A percentile compares a stretch with the other conserved stretches of the same genome.
Evolutionary conservation across 2,797 vertebrate genomes (phyloP).

Genomic region (Harpagifer antarcticus): DNA sequence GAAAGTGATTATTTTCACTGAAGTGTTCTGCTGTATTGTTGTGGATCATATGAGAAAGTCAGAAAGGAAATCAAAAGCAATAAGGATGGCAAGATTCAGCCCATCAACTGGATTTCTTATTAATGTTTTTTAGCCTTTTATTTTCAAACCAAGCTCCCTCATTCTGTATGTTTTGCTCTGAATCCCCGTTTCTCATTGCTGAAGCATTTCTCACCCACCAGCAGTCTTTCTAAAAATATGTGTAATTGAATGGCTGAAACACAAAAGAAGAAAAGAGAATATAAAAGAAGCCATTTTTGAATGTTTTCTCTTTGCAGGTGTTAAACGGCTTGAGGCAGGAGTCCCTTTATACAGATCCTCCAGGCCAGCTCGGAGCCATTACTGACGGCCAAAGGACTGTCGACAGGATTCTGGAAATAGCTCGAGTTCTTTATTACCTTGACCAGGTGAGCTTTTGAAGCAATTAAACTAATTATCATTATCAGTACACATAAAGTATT

Average conservation of each 20-base stretch:
- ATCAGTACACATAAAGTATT: no score
- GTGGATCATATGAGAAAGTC: conserved; percentile 2
- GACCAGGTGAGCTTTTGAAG: conserved; percentile 88
- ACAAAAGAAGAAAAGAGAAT: background rate
- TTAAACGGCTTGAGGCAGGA: conserved; percentile 86
- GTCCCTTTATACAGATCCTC: conserved; percentile 83
- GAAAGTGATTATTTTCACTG: conserved; percentile 5
- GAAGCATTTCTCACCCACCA: background rate
- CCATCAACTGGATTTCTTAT: background rate
- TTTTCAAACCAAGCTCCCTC: background rate
- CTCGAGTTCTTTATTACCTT: conserved; percentile 91
- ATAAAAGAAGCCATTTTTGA: background rate
- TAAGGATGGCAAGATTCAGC: background rate
- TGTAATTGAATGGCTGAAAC: conserved; percentile 26
- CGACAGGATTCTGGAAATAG: conserved; percentile 88
- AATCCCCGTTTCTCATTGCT: conserved; percentile 13
- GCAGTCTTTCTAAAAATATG: background rate
- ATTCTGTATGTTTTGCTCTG: conserved; percentile 9
- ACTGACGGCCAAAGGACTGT: conserved; percentile 85
- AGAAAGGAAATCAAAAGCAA: conserved; percentile 6
- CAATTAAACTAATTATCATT: background rate
- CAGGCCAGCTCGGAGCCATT: conserved; percentile 75
- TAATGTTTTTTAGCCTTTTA: background rate
- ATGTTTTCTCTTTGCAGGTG: conserved; percentile 67
- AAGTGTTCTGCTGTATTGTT: conserved; percentile 3